Evolutionary conservation across 2,888 invertebrate genomes (phyloP).

Genomic region (Lochmaea crataegi): DNA sequence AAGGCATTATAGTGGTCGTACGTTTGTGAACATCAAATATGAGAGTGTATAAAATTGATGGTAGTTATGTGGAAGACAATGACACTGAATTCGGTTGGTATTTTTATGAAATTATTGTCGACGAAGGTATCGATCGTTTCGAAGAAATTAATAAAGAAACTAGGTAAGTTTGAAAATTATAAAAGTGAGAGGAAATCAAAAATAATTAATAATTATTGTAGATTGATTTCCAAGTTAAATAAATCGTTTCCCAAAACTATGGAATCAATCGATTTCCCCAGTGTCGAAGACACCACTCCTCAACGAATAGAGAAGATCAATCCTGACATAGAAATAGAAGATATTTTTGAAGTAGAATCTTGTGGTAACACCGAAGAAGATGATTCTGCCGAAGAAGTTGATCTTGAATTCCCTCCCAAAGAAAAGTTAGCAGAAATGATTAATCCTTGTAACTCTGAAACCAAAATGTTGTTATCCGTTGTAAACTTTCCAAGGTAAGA

Average conservation of each 20-base stretch:
- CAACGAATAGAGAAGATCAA: conserved; percentile 32
- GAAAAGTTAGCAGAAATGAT: conserved; percentile 51
- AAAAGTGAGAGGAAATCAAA: neutral
- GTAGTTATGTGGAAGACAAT: conserved; percentile 52
- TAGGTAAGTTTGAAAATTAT: conserved; percentile 23
- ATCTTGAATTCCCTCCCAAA: conserved; percentile 47
- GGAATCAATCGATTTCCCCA: conserved; percentile 31
- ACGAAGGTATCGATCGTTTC: conserved; percentile 42
- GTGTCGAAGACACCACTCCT: conserved; percentile 18
- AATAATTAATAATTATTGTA: conserved; percentile 6
- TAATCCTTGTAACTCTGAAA: conserved; percentile 52
- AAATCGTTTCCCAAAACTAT: conserved; percentile 23
- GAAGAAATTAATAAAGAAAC: conserved; percentile 41
- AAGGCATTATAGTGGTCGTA: conserved; percentile 35
- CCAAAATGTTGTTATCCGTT: conserved; percentile 52
- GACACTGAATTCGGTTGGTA: conserved; percentile 58
- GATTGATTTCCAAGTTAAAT: conserved; percentile 22
- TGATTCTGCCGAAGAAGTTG: conserved; percentile 27
- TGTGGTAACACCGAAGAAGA: neutral
- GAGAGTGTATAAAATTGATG: conserved; percentile 57
- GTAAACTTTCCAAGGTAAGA: conserved; percentile 40
- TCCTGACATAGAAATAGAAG: conserved; percentile 39
- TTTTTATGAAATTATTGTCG: conserved; percentile 49
- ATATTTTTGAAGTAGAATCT: conserved; percentile 32
- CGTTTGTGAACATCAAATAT: conserved; percentile 41